phyloP scores from a whole-genome alignment of 2,113 vertebrate species.

The Rhagologus leucostigma region DNA sequence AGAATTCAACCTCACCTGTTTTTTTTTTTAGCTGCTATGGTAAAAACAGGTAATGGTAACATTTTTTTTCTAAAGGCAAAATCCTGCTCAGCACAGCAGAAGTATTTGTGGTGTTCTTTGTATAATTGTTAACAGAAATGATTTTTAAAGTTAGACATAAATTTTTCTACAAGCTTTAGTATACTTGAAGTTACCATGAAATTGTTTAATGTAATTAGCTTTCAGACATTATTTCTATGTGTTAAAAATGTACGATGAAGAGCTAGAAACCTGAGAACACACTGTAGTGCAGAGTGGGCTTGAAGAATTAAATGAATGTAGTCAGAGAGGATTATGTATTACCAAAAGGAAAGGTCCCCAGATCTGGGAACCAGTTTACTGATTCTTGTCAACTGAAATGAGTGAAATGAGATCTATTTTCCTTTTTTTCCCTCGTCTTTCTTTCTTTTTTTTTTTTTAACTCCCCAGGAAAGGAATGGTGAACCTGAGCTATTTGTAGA shows the following conservation, averaged over 20 bases:
- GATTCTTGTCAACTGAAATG: constrained; percentile 53
- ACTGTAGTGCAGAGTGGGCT: not conserved
- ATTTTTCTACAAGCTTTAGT: not conserved
- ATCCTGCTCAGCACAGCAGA: not conserved
- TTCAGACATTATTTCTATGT: constrained; percentile 7
- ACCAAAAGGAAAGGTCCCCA: constrained; percentile 36
- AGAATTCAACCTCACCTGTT: not conserved
- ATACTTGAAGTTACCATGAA: constrained; percentile 27
- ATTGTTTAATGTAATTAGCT: constrained; percentile 11
- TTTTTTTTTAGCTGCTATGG: not conserved
- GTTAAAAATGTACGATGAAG: constrained; percentile 23
- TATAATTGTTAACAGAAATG: not conserved
- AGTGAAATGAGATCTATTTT: constrained; percentile 45
- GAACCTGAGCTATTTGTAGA: not conserved
- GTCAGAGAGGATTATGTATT: constrained; percentile 50
- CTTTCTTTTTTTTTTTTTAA: not conserved
- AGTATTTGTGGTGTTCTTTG: not conserved
- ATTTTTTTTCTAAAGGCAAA: not conserved
- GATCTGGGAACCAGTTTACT: constrained; percentile 51
- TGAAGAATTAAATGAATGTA: constrained; percentile 52
- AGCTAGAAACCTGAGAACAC: constrained; percentile 46
- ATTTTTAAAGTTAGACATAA: not conserved
- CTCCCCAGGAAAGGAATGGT: not conserved
- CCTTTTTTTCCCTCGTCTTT: not conserved
- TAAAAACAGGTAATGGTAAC: not conserved